Evolutionary conservation across 2,113 vertebrate species (phyloP).

Genomic region (Diadophis punctatus): DNA sequence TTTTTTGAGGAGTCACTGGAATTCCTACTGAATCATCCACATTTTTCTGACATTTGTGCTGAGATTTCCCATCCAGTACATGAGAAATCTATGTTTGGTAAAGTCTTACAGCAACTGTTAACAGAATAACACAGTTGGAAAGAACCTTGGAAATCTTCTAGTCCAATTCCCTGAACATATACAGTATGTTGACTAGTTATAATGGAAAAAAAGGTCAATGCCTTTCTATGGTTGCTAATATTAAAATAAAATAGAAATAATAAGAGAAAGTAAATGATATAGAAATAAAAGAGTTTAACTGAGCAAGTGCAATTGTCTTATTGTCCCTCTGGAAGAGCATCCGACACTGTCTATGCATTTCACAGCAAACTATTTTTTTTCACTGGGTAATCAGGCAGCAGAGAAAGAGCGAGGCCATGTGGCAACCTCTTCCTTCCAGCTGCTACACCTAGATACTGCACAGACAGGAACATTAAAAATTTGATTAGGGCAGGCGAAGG

Average conservation of each 20-base stretch:
- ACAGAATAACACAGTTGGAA: not conserved
- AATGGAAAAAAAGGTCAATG: not conserved
- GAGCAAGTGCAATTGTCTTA: not conserved
- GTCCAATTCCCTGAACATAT: not conserved
- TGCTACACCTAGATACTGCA: not conserved
- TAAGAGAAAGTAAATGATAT: not conserved
- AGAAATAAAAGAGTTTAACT: not conserved
- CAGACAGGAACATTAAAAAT: fast-evolving
- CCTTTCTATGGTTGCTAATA: not conserved
- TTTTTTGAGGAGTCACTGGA: not conserved
- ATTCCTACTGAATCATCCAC: not conserved
- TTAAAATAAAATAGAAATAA: not conserved
- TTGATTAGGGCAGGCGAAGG: slow-evolving; percentile 16
- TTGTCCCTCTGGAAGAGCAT: not conserved
- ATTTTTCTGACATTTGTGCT: not conserved
- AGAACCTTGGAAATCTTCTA: not conserved
- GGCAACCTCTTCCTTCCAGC: not conserved
- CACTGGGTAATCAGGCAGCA: slow-evolving; percentile 50
- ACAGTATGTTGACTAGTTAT: too few species aligned
- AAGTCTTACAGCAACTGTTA: not conserved
- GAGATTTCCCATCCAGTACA: not conserved
- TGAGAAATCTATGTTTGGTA: not conserved
- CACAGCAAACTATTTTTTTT: slow-evolving; percentile 28
- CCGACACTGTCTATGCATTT: slow-evolving; percentile 13
- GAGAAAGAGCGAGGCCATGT: slow-evolving; percentile 28